A percentile compares a stretch with the other conserved stretches of the same genome.
phyloP scores from a whole-genome alignment of 2,113 vertebrate species.

The Progne subis region DNA sequence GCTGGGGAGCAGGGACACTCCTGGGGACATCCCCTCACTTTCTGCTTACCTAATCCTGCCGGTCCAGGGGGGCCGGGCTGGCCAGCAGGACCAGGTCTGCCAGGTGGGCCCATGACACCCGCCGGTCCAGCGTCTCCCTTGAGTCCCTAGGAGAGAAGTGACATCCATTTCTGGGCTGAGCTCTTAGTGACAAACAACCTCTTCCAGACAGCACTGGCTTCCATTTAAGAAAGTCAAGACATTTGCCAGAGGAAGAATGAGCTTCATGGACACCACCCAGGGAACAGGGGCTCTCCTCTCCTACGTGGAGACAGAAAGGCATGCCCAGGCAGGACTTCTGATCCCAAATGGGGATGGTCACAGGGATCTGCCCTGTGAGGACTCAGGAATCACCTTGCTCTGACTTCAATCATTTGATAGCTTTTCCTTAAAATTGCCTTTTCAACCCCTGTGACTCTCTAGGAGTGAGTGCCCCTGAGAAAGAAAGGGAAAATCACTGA shows the following conservation, averaged over 20 bases:
- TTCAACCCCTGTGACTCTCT: not conserved
- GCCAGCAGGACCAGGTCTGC: constrained; percentile 87
- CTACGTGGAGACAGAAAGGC: rapidly evolving
- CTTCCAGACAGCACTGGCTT: not conserved
- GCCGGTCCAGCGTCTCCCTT: constrained; percentile 85
- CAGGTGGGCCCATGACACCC: constrained; percentile 87
- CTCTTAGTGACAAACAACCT: not conserved
- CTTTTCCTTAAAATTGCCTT: not conserved
- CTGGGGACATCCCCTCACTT: not conserved
- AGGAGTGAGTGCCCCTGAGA: not conserved
- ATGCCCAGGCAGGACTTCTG: not conserved
- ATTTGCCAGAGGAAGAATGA: not conserved
- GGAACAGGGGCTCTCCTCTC: not conserved
- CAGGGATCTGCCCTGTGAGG: not conserved
- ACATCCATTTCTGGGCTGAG: not conserved
- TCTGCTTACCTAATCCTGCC: constrained; percentile 83
- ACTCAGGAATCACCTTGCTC: not conserved
- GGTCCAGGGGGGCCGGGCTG: constrained; percentile 88
- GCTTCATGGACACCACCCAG: not conserved
- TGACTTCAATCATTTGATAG: not conserved
- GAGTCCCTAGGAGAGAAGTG: constrained; percentile 78
- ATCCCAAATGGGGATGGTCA: not conserved
- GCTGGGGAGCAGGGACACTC: not conserved
- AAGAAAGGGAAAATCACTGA: not conserved
- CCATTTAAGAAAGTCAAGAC: not conserved